phyloP scores from a whole-genome alignment of 1,140 invertebrate species.

The Ptiloglossa arizonensis region DNA sequence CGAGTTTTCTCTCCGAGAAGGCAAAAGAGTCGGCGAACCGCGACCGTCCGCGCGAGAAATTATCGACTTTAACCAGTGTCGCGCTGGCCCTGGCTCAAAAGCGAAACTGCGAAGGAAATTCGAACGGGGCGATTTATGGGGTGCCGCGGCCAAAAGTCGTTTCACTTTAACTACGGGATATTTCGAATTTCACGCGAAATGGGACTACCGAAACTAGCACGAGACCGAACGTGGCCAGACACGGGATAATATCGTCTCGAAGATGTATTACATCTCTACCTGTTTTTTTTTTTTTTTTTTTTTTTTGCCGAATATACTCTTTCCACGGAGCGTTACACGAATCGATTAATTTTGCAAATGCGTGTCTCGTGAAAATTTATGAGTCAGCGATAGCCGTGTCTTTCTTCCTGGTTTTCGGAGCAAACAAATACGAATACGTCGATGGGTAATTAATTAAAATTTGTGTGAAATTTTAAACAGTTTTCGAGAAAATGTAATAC shows the following conservation, averaged over 20 bases:
- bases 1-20: not conserved
- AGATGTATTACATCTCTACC: not conserved
- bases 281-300: no score
- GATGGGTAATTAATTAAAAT: no score
- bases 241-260: no score
- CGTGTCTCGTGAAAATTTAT: no score
- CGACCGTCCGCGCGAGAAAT: constrained; percentile 1
- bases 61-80: constrained; percentile 23
- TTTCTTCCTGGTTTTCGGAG: no score
- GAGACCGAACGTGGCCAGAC: not conserved
- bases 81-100: not conserved
- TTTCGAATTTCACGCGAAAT: not conserved
- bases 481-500: no score
- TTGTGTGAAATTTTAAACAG: no score
- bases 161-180: constrained; percentile 9
- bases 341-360: no score
- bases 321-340: not conserved
- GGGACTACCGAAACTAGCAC: not conserved
- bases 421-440: no score
- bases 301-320: not conserved
- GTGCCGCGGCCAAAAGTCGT: constrained; percentile 4
- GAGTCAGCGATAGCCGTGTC: no score
- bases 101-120: not conserved
- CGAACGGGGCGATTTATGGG: not conserved
- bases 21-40: not conserved